Evolutionary conservation across 2,113 vertebrate species (phyloP), one percentile per base, ranked within the genome.

Genomic region (Baryphthengus martii): DNA sequence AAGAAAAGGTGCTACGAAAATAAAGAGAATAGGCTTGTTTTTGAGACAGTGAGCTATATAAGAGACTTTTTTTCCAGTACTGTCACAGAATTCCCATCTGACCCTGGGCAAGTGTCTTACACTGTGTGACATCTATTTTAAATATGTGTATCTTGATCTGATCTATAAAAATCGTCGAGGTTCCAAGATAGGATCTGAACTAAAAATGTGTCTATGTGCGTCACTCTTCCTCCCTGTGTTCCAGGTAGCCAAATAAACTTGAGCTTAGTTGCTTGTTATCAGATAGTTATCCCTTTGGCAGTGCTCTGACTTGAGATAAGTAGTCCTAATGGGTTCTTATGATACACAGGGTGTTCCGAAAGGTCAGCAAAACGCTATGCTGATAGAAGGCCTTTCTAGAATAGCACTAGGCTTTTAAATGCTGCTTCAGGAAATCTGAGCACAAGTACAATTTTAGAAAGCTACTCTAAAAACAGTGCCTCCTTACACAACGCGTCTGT

Each of bases 361-460:
- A 13, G 53, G 89, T 89, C 91, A 93, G 94, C 89, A 93, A 65
- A 81, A 91, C 1, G 28, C 70, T 89, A 4, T 87, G 91, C 91
- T 92, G 80, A 95, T 78, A 47, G 0, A 62, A n/a, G 19, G 55
- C 18, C 87, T 89, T 76, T 93, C 74, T 44, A 52, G 62, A 93
- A 73, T 9, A 92, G 63, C 52, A 63, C 29, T 4, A 52, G 68
- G 80, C 37, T 28, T 73, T 14, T 17, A 91, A 95, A 91, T 58
- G 87, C 65, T 93, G 66, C n/a, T 77, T 96, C 81, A 95, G 76
- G 93, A 90, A 95, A 88, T 88, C 59, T 53, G 45, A 93, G 65
- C 68, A 28, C 0, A 0, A 90, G 78, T 31, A 68, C 47, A 90
- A 2, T 80, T 95, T 91, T 88, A 90, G 89, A 85, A 91, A 83